A percentile compares a stretch with the other conserved stretches of the same genome.
These are phyloP conservation scores for Protodeltote pygarga DNA, from an alignment of 2,888 invertebrate genomes.

Conservation along the genomic window DNA sequence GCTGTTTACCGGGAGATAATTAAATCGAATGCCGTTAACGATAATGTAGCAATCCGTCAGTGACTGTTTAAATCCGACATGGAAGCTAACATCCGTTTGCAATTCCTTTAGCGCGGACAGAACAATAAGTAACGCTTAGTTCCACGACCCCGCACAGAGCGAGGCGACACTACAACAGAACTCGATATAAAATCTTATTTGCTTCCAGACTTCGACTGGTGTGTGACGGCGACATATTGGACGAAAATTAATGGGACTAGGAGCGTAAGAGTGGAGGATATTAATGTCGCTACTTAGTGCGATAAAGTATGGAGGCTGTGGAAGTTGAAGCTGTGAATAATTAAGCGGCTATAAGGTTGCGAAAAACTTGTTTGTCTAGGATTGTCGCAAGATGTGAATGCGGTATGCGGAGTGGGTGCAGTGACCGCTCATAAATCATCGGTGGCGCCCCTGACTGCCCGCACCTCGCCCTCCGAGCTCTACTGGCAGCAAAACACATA, in stretches of 20 bases:
- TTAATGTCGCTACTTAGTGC: conserved; percentile 13
- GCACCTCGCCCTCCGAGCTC: conserved; percentile 26
- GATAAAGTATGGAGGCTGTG: conserved; percentile 6
- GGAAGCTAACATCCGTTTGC: conserved; percentile 70
- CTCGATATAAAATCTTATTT: conserved; percentile 36
- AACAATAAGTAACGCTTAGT: conserved; percentile 77
- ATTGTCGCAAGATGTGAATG: conserved; percentile 43
- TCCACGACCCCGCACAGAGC: conserved; percentile 54
- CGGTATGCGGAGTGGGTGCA: conserved; percentile 33
- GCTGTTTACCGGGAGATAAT: conserved; percentile 58
- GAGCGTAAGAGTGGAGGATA: conserved; percentile 3
- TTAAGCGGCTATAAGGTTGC: conserved; percentile 27
- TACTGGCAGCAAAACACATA: conserved; percentile 59
- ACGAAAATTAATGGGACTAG: conserved; percentile 19
- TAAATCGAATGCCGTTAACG: conserved; percentile 75
- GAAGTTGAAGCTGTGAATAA: conserved; percentile 24
- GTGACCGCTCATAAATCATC: conserved; percentile 63
- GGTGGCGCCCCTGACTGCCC: conserved; percentile 38
- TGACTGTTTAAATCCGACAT: conserved; percentile 76
- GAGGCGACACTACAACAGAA: conserved; percentile 34
- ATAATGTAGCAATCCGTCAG: conserved; percentile 79
- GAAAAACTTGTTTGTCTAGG: conserved; percentile 33
- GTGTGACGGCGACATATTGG: conserved; percentile 29
- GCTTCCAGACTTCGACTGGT: no score
- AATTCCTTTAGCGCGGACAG: conserved; percentile 68